Base-by-base conservation (phyloP, 1,140 invertebrate species). In the Drosophila rufa region DNA sequence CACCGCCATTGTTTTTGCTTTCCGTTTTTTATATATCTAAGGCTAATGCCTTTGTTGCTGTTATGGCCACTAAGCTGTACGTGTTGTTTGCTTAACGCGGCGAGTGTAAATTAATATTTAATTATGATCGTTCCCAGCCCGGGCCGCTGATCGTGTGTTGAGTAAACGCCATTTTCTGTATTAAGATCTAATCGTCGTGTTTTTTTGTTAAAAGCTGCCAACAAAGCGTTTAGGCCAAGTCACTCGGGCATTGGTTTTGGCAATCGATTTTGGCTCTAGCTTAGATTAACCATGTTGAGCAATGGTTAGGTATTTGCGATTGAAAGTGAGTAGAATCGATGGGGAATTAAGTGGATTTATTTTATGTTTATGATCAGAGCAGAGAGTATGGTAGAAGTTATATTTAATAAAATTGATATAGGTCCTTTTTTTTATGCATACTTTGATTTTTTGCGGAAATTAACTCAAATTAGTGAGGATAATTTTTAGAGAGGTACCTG, bases 91-190 rank as follows among this genome's bases (percentile, higher is more conserved):
- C 76, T 89, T 90, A 90, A 84, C 85, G 80, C 81, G 69, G 53
- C 77, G 77, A 76, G 84, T 89, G 84, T 89, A 90, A 89, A 89
- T 89, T 89, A 89, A 79, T 89, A 90, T 89, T 89, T 89, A 89
- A 89, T 89, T 90, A 89, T 90, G 74, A 69, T 70, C 75, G 66
- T 89, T 87, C 64, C 67, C 71, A 61, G 73, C 40, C 36, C 59
- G 56, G 40, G 65, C 25, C 36, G 68, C 70, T 27, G 59, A 65
- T 79, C 66, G 76, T 79, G 76, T 79, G 75, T 65, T 79, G 76
- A 79, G 75, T 56, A 78, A 79, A 71, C 75, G 75, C 76, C 76
- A 79, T 79, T 82, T 87, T 82, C 65, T 64, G 74, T 64, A 80
- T 83, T 89, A 71, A 66, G 83, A 87, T 87, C 77, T 80, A 83